Evolutionary conservation across 2,113 vertebrate genomes (phyloP).

Genomic region (Platanista minor): DNA sequence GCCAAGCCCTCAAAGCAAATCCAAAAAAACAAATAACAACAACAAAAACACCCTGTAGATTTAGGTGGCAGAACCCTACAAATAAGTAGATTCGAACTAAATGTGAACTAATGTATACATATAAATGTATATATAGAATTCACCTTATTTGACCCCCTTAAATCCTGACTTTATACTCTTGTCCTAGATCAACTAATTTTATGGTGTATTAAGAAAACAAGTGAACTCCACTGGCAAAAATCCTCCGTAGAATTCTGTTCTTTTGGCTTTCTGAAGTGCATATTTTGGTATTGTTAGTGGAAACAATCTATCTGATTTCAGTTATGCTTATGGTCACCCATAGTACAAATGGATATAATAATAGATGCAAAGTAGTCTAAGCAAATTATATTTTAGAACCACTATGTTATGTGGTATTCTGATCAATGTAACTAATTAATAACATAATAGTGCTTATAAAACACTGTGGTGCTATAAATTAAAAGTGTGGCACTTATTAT

Average conservation of each 20-base stretch:
- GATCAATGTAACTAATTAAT: slow-evolving; percentile 42
- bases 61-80: background rate
- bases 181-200: background rate
- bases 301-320: background rate
- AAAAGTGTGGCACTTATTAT: background rate
- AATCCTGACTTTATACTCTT: background rate
- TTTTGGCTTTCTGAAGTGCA: background rate
- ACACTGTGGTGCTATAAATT: background rate
- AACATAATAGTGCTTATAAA: slow-evolving; percentile 10
- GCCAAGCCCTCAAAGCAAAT: background rate
- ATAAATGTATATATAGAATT: background rate
- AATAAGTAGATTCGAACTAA: background rate
- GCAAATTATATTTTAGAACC: slow-evolving; percentile 2
- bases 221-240: background rate
- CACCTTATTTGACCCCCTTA: background rate
- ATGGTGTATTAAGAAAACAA: background rate
- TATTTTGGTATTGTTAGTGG: background rate
- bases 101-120: background rate
- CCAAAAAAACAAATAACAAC: background rate
- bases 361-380: background rate
- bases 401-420: slow-evolving; percentile 13
- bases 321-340: background rate
- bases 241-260: background rate
- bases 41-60: background rate
- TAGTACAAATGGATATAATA: background rate